Conservation (phyloP, 1,140 invertebrate genomes). For the Scylla paramamosain region DNA sequence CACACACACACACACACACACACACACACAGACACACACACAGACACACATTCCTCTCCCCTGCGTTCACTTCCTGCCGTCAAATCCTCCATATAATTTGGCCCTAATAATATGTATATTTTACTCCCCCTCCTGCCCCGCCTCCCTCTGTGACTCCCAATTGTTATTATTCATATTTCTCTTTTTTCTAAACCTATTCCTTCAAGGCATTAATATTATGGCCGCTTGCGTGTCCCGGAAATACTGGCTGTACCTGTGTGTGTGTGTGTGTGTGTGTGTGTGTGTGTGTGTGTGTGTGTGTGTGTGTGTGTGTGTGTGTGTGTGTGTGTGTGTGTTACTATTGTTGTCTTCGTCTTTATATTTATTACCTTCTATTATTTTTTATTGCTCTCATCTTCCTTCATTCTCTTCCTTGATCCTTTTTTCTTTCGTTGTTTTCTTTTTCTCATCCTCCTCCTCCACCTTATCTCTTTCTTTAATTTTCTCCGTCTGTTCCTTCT, state of each 20-base stretch:
- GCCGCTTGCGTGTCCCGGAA: background rate
- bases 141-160: background rate
- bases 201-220: background rate
- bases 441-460: background rate
- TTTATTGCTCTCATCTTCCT: background rate
- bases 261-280: conserved; percentile 34
- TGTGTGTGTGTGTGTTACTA: conserved; percentile 21
- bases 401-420: background rate
- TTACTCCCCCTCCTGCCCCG: background rate
- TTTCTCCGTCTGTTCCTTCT: background rate
- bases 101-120: conserved; percentile 39
- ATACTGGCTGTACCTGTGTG: background rate
- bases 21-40: conserved; percentile 38
- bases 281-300: conserved; percentile 27
- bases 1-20: conserved; percentile 3
- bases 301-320: conserved; percentile 47
- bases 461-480: background rate
- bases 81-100: conserved; percentile 60
- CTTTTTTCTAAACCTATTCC: too few species aligned
- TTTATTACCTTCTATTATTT: background rate
- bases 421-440: background rate
- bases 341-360: background rate
- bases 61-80: conserved; percentile 60
- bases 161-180: background rate
- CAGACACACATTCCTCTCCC: conserved; percentile 7